These are phyloP conservation scores for Agrilus mali DNA, from an alignment of 2,888 invertebrate species.

Conservation along the genomic window DNA sequence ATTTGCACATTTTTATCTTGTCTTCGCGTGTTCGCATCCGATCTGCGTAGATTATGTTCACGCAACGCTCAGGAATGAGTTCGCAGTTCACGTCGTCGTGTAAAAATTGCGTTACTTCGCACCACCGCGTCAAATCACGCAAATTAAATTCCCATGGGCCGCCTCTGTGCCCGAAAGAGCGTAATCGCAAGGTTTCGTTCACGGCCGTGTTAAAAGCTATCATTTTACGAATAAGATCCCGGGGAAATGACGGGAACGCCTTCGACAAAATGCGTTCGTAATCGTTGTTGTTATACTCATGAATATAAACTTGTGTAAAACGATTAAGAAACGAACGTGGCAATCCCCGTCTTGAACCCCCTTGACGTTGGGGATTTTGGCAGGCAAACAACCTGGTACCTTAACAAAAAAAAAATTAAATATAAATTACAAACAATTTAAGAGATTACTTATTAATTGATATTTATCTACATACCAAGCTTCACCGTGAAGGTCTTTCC, in stretches of 20 bases:
- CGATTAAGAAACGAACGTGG: slow-evolving; percentile 96
- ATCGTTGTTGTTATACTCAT: slow-evolving; percentile 52
- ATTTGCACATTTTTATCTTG: slow-evolving; percentile 49
- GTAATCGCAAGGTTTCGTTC: slow-evolving; percentile 47
- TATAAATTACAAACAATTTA: no score
- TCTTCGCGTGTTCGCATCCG: slow-evolving; percentile 75
- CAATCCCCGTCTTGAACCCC: slow-evolving; percentile 89
- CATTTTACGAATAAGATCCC: slow-evolving; percentile 53
- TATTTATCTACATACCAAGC: slow-evolving; percentile 20
- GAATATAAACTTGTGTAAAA: slow-evolving; percentile 79
- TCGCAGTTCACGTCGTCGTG: slow-evolving; percentile 19
- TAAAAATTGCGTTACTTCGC: slow-evolving; percentile 46
- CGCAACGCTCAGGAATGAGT: slow-evolving; percentile 42
- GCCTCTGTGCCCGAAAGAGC: slow-evolving; percentile 66
- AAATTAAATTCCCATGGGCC: slow-evolving; percentile 97
- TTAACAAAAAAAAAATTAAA: slow-evolving; percentile 6
- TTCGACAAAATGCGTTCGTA: slow-evolving; percentile 50
- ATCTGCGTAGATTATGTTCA: slow-evolving; percentile 73
- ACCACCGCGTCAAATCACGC: slow-evolving; percentile 89
- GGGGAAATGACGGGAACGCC: slow-evolving; percentile 49
- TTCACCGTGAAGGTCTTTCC: slow-evolving; percentile 72
- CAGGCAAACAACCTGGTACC: slow-evolving; percentile 89
- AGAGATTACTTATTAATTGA: no score
- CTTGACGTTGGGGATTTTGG: slow-evolving; percentile 93
- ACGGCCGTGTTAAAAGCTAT: slow-evolving; percentile 66